These are phyloP conservation scores for Drosophila siamana DNA, from an alignment of 2,888 invertebrate genomes.

Conservation along the genomic window DNA sequence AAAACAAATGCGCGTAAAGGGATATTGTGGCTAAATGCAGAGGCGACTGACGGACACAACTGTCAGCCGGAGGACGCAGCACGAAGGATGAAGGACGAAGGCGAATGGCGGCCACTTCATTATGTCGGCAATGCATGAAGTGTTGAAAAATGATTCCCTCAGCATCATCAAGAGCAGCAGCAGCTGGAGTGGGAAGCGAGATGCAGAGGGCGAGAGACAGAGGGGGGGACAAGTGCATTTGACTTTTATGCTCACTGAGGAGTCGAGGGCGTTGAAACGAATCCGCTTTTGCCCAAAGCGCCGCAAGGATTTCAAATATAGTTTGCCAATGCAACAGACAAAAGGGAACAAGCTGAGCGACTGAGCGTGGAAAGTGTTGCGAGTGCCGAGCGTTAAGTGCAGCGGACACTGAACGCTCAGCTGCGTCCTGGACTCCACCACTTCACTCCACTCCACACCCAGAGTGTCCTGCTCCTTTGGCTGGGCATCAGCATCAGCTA, in stretches of 20 bases:
- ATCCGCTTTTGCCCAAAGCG: constrained; percentile 75
- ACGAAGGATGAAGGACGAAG: constrained; percentile 17
- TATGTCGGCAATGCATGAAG: constrained; percentile 78
- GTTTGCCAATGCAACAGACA: constrained; percentile 69
- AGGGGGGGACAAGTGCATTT: constrained; percentile 72
- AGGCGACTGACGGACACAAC: constrained; percentile 14
- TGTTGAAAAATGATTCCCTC: constrained; percentile 81
- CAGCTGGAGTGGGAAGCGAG: background rate
- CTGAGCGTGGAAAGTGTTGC: constrained; percentile 48
- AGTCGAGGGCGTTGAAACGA: constrained; percentile 70
- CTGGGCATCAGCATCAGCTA: constrained; percentile 49
- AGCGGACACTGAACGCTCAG: constrained; percentile 65
- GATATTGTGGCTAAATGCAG: constrained; percentile 73
- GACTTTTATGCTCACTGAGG: constrained; percentile 73
- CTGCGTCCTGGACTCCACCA: constrained; percentile 36
- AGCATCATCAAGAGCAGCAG: constrained; percentile 37
- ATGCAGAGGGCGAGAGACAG: constrained; percentile 5
- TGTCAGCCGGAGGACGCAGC: constrained; percentile 1
- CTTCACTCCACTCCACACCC: no score
- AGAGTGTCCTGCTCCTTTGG: constrained; percentile 1
- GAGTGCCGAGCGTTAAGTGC: constrained; percentile 61
- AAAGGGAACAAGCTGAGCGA: constrained; percentile 26
- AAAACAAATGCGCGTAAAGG: constrained; percentile 68
- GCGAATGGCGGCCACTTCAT: constrained; percentile 72
- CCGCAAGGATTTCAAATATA: constrained; percentile 76